These are phyloP conservation scores for Pelosia muscerda DNA, from an alignment of 2,888 invertebrate genomes.

Conservation along the genomic window DNA sequence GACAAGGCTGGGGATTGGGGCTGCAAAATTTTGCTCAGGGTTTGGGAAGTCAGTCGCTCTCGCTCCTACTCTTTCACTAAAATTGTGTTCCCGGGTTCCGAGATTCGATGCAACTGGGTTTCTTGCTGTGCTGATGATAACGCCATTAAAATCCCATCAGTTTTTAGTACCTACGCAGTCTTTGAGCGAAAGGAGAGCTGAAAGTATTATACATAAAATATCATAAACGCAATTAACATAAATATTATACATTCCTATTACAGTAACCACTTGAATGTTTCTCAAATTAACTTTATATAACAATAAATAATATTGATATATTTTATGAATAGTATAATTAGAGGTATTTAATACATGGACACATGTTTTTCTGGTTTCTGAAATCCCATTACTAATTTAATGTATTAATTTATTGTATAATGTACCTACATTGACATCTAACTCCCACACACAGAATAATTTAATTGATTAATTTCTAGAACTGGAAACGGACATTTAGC, in stretches of 20 bases:
- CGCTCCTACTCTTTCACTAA: too few species aligned
- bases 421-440: neutral
- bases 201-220: neutral
- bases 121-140: neutral
- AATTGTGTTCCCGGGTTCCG: too few species aligned
- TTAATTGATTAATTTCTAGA: neutral
- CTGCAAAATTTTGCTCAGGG: too few species aligned
- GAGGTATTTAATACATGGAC: neutral
- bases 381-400: neutral
- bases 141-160: neutral
- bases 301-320: neutral
- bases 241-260: slow-evolving; percentile 7
- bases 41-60: too few species aligned
- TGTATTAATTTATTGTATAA: neutral
- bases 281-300: neutral
- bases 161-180: neutral
- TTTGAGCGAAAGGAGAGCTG: neutral
- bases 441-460: neutral
- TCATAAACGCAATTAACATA: neutral
- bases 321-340: neutral
- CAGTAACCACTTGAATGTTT: neutral
- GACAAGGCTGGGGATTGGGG: too few species aligned
- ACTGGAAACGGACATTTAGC: neutral
- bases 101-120: too few species aligned
- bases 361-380: neutral